These are phyloP conservation scores for Forbesichthys agassizii DNA, from an alignment of 2,113 vertebrate species.

Conservation along the genomic window DNA sequence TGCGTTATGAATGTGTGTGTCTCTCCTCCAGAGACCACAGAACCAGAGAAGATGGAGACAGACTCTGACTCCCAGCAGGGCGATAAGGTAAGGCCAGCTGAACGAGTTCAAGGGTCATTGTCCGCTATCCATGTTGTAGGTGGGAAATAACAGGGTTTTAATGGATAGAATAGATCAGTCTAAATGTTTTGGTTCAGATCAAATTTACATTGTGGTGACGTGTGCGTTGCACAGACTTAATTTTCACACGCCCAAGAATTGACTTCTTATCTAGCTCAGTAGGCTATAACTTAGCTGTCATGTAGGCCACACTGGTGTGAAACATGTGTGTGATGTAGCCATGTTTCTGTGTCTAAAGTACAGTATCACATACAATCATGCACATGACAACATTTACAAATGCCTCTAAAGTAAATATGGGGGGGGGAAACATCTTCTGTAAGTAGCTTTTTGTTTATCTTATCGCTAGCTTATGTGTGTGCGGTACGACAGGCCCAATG, in stretches of 20 bases:
- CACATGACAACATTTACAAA: too few relatives aligned
- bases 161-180: too few relatives aligned
- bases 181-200: too few relatives aligned
- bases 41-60: conserved; percentile 91
- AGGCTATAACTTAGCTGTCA: too few relatives aligned
- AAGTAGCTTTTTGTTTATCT: conserved; percentile 2
- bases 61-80: conserved; percentile 85
- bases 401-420: too few relatives aligned
- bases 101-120: not conserved
- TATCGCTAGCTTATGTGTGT: not conserved
- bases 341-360: too few relatives aligned
- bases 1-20: conserved; percentile 9
- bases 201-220: too few relatives aligned
- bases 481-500: not conserved
- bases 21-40: conserved; percentile 76
- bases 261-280: too few relatives aligned
- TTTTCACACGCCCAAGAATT: too few relatives aligned
- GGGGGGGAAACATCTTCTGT: not conserved
- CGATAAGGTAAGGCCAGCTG: conserved; percentile 83
- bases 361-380: not conserved
- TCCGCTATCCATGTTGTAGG: not conserved
- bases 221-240: too few relatives aligned
- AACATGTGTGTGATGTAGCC: too few relatives aligned
- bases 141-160: not conserved
- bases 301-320: too few relatives aligned